These are phyloP conservation scores for Rhagonycha lutea DNA, from an alignment of 2,888 invertebrate species.

Conservation along the genomic window DNA sequence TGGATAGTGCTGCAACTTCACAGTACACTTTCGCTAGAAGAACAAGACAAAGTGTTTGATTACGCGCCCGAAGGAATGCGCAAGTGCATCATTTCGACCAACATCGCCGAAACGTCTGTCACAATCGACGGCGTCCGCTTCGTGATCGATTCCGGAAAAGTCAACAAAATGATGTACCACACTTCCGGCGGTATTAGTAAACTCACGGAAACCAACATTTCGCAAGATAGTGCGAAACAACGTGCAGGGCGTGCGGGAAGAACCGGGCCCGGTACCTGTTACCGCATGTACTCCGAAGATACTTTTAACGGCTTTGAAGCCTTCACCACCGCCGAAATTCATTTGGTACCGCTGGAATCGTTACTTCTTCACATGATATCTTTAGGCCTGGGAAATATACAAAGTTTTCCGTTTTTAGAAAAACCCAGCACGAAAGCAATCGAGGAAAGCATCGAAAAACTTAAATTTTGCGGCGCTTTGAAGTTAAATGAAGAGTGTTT, in stretches of 20 bases:
- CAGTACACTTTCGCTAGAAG: slow-evolving; percentile 87
- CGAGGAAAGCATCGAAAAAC: slow-evolving; percentile 81
- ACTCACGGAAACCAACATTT: slow-evolving; percentile 93
- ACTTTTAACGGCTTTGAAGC: slow-evolving; percentile 79
- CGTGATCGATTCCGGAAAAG: slow-evolving; percentile 93
- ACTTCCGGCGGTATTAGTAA: slow-evolving; percentile 87
- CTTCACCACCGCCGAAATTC: slow-evolving; percentile 91
- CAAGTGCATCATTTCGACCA: slow-evolving; percentile 97
- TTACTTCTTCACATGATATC: slow-evolving; percentile 91
- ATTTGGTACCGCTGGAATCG: slow-evolving; percentile 91
- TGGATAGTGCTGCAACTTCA: slow-evolving; percentile 96
- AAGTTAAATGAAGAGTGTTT: slow-evolving; percentile 70
- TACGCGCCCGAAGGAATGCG: slow-evolving; percentile 92
- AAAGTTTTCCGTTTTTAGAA: slow-evolving; percentile 94
- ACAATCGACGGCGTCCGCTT: slow-evolving; percentile 98
- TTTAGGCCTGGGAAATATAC: slow-evolving; percentile 88
- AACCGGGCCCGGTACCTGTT: slow-evolving; percentile 94
- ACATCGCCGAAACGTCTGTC: slow-evolving; percentile 98
- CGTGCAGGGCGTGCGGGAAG: slow-evolving; percentile 94
- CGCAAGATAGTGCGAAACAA: slow-evolving; percentile 97
- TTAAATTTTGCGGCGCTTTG: slow-evolving; percentile 84
- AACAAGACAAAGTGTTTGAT: slow-evolving; percentile 98
- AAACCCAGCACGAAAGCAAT: slow-evolving; percentile 83
- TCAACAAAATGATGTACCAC: slow-evolving; percentile 97
- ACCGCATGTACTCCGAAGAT: slow-evolving; percentile 82